Evolutionary conservation across 37 sponge, comb jelly and placozoan genomes (phyloP).

Genomic region (Cladorhizidae sp.): DNA sequence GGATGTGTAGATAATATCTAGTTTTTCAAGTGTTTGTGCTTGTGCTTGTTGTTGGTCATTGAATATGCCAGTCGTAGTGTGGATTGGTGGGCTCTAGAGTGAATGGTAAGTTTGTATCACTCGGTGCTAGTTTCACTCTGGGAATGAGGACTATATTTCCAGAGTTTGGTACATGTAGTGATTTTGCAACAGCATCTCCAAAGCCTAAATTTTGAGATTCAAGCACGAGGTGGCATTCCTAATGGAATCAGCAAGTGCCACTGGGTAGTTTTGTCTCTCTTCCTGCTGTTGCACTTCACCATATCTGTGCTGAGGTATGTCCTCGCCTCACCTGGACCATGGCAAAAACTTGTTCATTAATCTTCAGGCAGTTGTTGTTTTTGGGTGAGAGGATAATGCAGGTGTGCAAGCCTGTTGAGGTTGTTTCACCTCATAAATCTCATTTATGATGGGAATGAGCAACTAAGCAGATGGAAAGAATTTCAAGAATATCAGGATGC

Average conservation of each 20-base stretch:
- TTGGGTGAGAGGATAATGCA: background rate
- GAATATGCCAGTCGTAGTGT: background rate
- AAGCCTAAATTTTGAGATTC: too few species aligned
- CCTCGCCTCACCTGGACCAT: background rate
- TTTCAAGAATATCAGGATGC: background rate
- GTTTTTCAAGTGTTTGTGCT: background rate
- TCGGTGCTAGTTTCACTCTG: background rate
- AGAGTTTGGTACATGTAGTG: background rate
- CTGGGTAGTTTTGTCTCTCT: background rate
- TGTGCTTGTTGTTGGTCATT: background rate
- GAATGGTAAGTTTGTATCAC: too few species aligned
- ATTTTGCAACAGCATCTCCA: too few species aligned
- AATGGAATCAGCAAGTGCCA: background rate
- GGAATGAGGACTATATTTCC: background rate
- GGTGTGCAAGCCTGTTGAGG: background rate
- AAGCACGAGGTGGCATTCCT: background rate
- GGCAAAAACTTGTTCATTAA: too few species aligned
- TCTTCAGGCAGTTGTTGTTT: background rate
- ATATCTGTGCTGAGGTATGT: background rate
- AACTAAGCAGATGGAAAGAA: background rate
- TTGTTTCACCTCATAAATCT: background rate
- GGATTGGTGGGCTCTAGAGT: background rate
- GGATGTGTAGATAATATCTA: background rate
- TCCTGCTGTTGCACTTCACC: background rate
- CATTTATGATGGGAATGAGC: background rate